Evolutionary conservation across 2,113 vertebrate species (phyloP), one percentile per base, ranked within the genome.

Genomic region (Dipodomys ordii): DNA sequence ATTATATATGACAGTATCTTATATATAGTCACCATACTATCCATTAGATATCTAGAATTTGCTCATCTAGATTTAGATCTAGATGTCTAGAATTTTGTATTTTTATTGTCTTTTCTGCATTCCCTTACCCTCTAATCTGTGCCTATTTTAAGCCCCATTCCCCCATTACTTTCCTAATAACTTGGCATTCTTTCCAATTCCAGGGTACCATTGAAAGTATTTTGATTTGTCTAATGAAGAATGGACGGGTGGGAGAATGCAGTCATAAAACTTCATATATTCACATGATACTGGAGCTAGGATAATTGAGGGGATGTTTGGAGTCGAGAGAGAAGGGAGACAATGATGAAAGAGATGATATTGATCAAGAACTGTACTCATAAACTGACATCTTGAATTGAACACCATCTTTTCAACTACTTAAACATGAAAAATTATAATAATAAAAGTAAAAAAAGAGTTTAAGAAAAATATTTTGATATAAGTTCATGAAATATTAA

Each of bases 91-190:
- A 15, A 57, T 57, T 57, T 16, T 57, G 12, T 57, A 57, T 57
- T 57, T 57, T 57, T 57, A 35, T 35, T 35, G 35, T 13, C 53
- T 13, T 16, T 78, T 3, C 1, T 7, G 0, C 19, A 57, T n/a
- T 60, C 11, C 2, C 2, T 0, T 3, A 8, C 0, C 16, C 12
- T 2, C 44, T 57, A 23, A 0, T 62, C 20, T 44, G 18, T 11
- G 74, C 28, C n/a, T 4, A 81, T 78, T 88, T 88, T 73, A 57
- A 65, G 69, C 15, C 53, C 53, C 53, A 15, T 16, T 57, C 53
- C 15, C 0, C 1, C 0, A 22, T 15, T 9, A 4, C 72, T 83
- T 10, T 16, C 5, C 68, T 27, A 77, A 62, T 72, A 57, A 60
- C 4, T 67, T 12, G 4, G 81, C 2, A 22, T 64, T 3, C 0